Base-by-base conservation (phyloP, 64 coral and sea anemone genomes). In the Stylophora pistillata region DNA sequence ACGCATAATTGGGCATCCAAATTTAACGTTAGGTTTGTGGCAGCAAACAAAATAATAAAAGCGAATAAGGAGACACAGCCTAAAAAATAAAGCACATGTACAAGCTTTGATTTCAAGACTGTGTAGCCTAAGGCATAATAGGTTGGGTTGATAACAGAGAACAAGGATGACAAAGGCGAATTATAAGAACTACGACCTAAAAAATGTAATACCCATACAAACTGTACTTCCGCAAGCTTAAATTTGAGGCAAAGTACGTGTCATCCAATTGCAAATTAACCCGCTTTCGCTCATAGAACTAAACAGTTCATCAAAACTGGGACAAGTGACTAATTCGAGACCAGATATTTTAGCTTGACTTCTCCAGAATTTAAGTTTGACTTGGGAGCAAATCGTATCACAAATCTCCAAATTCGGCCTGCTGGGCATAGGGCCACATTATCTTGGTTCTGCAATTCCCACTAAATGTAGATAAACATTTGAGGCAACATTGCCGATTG, bases 391-490 rank as follows among this genome's bases (percentile, higher is more conserved):
- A 82, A 70, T 65, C 80, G 80, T 21, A 61, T 47, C 7, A 47
- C 37, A 47, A 47, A 47, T 47, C 37, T 7, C 80, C 33, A 84
- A 69, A 84, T 84, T 54, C n/a, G 61, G 41, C 62, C 52, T 84
- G 3, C 37, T 84, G 61, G 30, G 15, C 61, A 69, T 27, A 18
- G n/a, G n/a, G 80, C 62, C 28, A 60, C 21, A 84, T 69, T 25
- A 30, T 18, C 34, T 53, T 5, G 15, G 4, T n/a, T 69, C 31
- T 69, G n/a, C 25, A 25, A 12, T n/a, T 25, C 5, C 10, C 6
- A 6, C 4, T 10, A 68, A n/a, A 4, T 26, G 25, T 26, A n/a
- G 23, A 68, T 26, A 68, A 68, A 68, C 64, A 25, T 26, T 26
- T n/a, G 7, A 10, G 23, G 26, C 23, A 68, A 11, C 23, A n/a